Percentiles rank a stretch among this genome's conserved stretches.
phyloP scores from a whole-genome alignment of 1,140 invertebrate species.

The Propsilocerus akamusi region DNA sequence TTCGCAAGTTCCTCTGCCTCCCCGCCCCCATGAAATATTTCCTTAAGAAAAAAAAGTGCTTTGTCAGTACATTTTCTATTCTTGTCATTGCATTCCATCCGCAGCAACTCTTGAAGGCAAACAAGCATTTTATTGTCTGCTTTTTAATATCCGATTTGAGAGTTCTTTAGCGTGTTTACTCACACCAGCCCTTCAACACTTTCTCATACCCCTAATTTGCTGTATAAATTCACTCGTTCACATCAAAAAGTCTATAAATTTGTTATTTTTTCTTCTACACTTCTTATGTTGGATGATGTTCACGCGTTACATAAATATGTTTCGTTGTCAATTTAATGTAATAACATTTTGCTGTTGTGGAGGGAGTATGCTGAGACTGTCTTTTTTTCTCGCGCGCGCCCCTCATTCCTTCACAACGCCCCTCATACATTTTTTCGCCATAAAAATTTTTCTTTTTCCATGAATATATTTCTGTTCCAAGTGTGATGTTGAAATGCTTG shows the following conservation, averaged over 20 bases:
- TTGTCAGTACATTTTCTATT: no score
- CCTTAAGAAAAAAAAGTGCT: no score
- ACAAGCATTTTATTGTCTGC: constrained; percentile 3
- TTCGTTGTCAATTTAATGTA: constrained; percentile 1
- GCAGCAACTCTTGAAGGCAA: no score
- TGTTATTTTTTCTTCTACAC: background rate
- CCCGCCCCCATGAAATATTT: no score
- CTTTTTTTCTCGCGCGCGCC: background rate
- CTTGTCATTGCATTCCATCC: no score
- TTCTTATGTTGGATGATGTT: background rate
- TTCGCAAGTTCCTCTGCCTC: no score
- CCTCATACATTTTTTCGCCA: no score
- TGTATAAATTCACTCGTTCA: no score
- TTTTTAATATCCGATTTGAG: constrained; percentile 4
- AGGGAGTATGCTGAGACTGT: constrained; percentile 1
- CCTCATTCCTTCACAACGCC: background rate
- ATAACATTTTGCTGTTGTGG: background rate
- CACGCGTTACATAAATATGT: background rate
- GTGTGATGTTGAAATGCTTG: background rate
- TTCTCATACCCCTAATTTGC: no score
- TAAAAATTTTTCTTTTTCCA: background rate
- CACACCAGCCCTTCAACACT: background rate
- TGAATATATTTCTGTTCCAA: background rate
- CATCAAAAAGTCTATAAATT: background rate
- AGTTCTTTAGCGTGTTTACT: no score